Percentiles rank a stretch among this genome's conserved stretches.
Evolutionary conservation across 2,888 invertebrate species (phyloP).

Genomic region (Hypsopygia costalis): DNA sequence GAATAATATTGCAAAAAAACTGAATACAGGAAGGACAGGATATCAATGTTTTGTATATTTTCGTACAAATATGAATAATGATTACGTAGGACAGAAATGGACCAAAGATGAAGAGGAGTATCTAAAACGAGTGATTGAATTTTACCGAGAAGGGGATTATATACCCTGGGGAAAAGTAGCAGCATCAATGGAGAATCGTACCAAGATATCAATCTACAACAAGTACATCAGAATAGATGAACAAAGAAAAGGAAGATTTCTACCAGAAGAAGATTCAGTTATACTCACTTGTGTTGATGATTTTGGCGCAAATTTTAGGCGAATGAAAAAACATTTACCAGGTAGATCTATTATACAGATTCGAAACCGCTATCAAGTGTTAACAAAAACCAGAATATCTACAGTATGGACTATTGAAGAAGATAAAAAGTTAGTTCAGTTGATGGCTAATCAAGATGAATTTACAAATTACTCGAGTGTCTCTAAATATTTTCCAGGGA

Average conservation of each 20-base stretch:
- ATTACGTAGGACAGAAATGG: conserved; percentile 77
- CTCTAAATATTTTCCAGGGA: conserved; percentile 71
- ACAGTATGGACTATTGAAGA: conserved; percentile 82
- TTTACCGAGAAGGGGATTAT: conserved; percentile 81
- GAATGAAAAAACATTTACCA: conserved; percentile 79
- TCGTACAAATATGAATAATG: conserved; percentile 67
- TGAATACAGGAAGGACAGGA: conserved; percentile 81
- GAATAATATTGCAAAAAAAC: conserved; percentile 80
- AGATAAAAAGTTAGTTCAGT: conserved; percentile 79
- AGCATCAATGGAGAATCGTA: conserved; percentile 81
- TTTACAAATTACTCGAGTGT: conserved; percentile 59
- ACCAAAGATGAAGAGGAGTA: conserved; percentile 84
- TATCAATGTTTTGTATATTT: conserved; percentile 87
- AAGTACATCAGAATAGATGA: conserved; percentile 65
- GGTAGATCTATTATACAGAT: conserved; percentile 83
- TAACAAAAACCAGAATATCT: conserved; percentile 59
- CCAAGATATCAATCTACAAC: conserved; percentile 84
- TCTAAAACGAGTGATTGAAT: conserved; percentile 82
- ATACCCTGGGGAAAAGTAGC: conserved; percentile 88
- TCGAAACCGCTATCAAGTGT: conserved; percentile 78
- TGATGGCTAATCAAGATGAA: conserved; percentile 71
- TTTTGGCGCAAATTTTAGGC: conserved; percentile 82
- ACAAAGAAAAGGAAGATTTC: conserved; percentile 82
- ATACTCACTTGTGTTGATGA: conserved; percentile 81
- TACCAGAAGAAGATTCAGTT: conserved; percentile 83